Evolutionary conservation across 2,797 vertebrate species (phyloP).

Genomic region (Macropus fuliginosus): DNA sequence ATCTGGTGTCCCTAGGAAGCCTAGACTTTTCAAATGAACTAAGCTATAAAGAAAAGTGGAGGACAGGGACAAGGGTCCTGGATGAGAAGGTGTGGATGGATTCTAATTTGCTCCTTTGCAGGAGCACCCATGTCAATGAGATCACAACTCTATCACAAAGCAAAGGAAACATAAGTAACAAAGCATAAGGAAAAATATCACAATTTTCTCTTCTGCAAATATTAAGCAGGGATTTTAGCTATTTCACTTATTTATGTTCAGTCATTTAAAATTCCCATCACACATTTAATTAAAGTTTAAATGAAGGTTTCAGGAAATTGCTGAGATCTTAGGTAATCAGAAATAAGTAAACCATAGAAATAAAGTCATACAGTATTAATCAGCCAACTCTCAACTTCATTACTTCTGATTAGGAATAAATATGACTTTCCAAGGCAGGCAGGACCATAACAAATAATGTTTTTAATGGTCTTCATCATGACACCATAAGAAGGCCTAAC

Average conservation of each 20-base stretch:
- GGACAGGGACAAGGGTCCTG: neutral
- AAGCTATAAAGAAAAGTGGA: neutral
- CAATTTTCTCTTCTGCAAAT: neutral
- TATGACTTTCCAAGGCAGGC: neutral
- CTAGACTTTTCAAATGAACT: neutral
- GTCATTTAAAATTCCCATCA: conserved; percentile 1
- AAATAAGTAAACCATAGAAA: conserved; percentile 44
- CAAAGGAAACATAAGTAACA: neutral
- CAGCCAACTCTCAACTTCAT: conserved; percentile 43
- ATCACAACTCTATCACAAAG: neutral
- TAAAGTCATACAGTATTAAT: neutral
- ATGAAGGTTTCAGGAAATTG: conserved; percentile 41
- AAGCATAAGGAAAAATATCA: neutral
- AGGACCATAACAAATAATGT: neutral
- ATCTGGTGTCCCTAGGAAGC: neutral
- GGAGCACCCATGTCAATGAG: neutral
- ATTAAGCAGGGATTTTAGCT: neutral
- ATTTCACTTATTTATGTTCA: neutral
- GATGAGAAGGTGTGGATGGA: neutral
- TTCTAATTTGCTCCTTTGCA: neutral
- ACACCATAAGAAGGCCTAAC: neutral
- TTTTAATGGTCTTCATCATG: neutral
- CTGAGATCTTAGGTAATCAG: conserved; percentile 25
- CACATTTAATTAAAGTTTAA: conserved; percentile 46
- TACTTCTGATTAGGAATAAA: conserved; percentile 7